Conservation (phyloP, 2,113 vertebrate genomes). For the Sceloporus undulatus region DNA sequence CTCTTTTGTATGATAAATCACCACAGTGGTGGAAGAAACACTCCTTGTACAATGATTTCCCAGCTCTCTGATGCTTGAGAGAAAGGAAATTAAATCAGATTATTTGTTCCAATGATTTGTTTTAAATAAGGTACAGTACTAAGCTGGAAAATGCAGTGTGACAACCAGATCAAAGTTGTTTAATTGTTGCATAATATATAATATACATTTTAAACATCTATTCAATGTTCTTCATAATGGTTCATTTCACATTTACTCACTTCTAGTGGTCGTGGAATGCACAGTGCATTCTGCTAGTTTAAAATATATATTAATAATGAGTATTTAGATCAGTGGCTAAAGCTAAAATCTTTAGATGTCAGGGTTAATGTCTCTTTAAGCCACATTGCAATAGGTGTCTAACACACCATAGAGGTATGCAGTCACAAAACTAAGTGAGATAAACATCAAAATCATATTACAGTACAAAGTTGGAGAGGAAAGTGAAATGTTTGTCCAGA, state of each 20-base stretch:
- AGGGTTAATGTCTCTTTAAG: slow-evolving; percentile 74
- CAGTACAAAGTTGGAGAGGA: slow-evolving; percentile 64
- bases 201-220: slow-evolving; percentile 74
- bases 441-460: slow-evolving; percentile 77
- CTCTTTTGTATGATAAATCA: slow-evolving; percentile 1
- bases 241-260: slow-evolving; percentile 85
- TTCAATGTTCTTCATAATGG: slow-evolving; percentile 83
- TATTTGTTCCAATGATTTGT: slow-evolving; percentile 73
- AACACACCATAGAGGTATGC: slow-evolving; percentile 72
- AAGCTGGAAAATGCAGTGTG: slow-evolving; percentile 82
- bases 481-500: slow-evolving; percentile 72
- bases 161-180: slow-evolving; percentile 81
- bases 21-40: neutral
- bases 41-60: neutral
- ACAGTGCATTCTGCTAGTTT: slow-evolving; percentile 76
- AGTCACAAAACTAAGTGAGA: slow-evolving; percentile 71
- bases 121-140: slow-evolving; percentile 83
- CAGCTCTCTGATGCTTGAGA: slow-evolving; percentile 53
- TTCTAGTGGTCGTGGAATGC: slow-evolving; percentile 86
- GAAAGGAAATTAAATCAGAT: slow-evolving; percentile 73
- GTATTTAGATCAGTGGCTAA: slow-evolving; percentile 79
- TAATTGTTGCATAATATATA: slow-evolving; percentile 79
- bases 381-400: slow-evolving; percentile 73
- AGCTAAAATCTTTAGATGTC: slow-evolving; percentile 76
- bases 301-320: slow-evolving; percentile 79